These are phyloP conservation scores for Crocuta crocuta DNA, from an alignment of 2,113 vertebrate genomes.

Conservation along the genomic window DNA sequence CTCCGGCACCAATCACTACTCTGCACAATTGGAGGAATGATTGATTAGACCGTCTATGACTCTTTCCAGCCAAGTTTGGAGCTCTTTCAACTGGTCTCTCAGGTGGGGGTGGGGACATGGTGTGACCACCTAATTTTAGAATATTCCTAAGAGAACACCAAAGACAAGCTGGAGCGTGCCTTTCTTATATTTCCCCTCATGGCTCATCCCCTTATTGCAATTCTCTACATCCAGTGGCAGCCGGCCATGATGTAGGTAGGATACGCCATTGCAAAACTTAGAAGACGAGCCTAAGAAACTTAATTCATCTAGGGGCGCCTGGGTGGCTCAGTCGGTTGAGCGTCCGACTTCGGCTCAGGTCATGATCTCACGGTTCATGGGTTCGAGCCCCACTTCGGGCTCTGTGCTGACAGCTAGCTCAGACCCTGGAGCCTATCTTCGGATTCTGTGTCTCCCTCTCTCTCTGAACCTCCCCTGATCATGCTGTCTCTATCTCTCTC, in stretches of 20 bases:
- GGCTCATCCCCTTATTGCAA: neutral
- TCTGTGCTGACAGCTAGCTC: too few species aligned
- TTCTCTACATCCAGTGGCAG: neutral
- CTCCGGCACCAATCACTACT: neutral
- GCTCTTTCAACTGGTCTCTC: neutral
- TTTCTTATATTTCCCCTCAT: neutral
- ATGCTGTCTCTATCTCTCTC: too few species aligned
- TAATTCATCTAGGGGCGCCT: neutral
- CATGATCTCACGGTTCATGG: too few species aligned
- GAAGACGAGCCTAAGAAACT: neutral
- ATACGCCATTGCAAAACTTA: neutral
- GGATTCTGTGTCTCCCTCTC: too few species aligned
- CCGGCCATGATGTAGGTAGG: neutral
- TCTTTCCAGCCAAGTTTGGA: neutral
- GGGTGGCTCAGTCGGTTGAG: too few species aligned
- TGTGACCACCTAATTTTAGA: slow-evolving; percentile 42
- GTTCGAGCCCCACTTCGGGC: too few species aligned
- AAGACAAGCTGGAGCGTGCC: neutral
- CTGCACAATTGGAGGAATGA: neutral
- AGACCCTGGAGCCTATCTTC: too few species aligned
- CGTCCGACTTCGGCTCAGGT: too few species aligned
- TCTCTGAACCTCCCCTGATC: too few species aligned
- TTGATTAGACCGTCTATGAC: neutral
- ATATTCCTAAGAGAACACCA: slow-evolving; percentile 42
- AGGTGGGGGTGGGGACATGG: neutral